phyloP scores from a whole-genome alignment of 2,113 vertebrate genomes.

The Dipodomys spectabilis region DNA sequence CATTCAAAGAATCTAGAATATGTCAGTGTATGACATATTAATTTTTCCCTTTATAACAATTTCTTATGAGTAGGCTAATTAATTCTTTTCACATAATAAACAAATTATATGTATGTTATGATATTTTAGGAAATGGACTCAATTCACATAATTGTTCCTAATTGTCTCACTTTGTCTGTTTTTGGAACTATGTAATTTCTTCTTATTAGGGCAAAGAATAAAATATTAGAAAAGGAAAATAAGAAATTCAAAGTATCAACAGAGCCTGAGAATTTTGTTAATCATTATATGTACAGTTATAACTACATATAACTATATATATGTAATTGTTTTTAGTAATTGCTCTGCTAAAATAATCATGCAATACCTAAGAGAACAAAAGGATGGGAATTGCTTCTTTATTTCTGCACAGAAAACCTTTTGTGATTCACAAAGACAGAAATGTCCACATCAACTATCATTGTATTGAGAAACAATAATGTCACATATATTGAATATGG shows the following conservation, averaged over 20 bases:
- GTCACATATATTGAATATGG: slow-evolving; percentile 37
- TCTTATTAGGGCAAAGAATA: slow-evolving; percentile 49
- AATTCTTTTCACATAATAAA: slow-evolving; percentile 80
- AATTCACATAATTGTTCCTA: slow-evolving; percentile 69
- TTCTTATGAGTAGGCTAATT: slow-evolving; percentile 66
- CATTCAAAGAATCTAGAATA: slow-evolving; percentile 49
- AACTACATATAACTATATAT: not conserved
- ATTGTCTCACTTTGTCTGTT: slow-evolving; percentile 73
- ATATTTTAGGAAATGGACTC: slow-evolving; percentile 72
- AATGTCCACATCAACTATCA: slow-evolving; percentile 65
- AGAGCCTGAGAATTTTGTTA: slow-evolving; percentile 64
- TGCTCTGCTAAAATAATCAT: slow-evolving; percentile 63
- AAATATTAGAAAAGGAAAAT: slow-evolving; percentile 75
- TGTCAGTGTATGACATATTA: slow-evolving; percentile 63
- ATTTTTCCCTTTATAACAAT: slow-evolving; percentile 58
- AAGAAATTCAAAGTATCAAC: slow-evolving; percentile 56
- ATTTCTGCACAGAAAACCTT: slow-evolving; percentile 35
- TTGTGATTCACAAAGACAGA: slow-evolving; percentile 56
- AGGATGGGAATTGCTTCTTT: slow-evolving; percentile 58
- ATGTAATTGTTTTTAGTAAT: slow-evolving; percentile 79
- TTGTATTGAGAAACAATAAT: slow-evolving; percentile 64
- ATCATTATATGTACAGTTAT: slow-evolving; percentile 18
- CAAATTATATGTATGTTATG: slow-evolving; percentile 76
- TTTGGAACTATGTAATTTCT: slow-evolving; percentile 68
- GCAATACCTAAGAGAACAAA: slow-evolving; percentile 59